Percentiles rank a stretch among this genome's conserved stretches.
Evolutionary conservation across 2,888 invertebrate species (phyloP).

Genomic region (Aleiodes leptofemur): DNA sequence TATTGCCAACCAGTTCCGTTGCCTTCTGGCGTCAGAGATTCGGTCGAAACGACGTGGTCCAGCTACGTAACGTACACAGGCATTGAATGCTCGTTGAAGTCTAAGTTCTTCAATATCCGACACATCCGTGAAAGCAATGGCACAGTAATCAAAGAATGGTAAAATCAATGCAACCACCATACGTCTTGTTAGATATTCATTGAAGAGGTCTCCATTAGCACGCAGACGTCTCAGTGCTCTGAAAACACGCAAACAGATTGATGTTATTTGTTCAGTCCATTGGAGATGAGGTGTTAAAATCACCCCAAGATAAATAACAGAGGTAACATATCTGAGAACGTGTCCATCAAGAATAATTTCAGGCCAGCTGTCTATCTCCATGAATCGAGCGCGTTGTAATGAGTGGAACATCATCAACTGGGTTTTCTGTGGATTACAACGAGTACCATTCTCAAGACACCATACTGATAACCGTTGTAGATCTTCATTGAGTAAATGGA

Average conservation of each 20-base stretch:
- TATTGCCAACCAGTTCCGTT: no score
- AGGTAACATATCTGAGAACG: no score
- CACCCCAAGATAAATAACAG: constrained; percentile 14
- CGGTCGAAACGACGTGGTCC: no score
- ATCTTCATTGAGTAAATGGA: no score
- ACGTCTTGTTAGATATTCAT: neutral
- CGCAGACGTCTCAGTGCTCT: neutral
- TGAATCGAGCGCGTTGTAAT: no score
- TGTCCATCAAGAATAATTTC: no score
- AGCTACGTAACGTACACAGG: constrained; percentile 14
- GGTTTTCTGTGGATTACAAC: no score
- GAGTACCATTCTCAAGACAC: no score
- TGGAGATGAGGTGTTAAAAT: neutral
- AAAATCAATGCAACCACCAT: constrained; percentile 31
- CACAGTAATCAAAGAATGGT: constrained; percentile 39
- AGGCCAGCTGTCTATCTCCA: no score
- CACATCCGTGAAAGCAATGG: constrained; percentile 19
- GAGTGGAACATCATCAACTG: no score
- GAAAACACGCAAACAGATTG: neutral
- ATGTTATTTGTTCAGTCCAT: neutral
- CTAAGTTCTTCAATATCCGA: neutral
- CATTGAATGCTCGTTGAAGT: constrained; percentile 28
- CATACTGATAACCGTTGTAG: no score
- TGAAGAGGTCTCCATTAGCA: neutral
- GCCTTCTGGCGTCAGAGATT: no score